phyloP scores from a whole-genome alignment of 1,140 invertebrate genomes.

The Sitobion miscanthi region DNA sequence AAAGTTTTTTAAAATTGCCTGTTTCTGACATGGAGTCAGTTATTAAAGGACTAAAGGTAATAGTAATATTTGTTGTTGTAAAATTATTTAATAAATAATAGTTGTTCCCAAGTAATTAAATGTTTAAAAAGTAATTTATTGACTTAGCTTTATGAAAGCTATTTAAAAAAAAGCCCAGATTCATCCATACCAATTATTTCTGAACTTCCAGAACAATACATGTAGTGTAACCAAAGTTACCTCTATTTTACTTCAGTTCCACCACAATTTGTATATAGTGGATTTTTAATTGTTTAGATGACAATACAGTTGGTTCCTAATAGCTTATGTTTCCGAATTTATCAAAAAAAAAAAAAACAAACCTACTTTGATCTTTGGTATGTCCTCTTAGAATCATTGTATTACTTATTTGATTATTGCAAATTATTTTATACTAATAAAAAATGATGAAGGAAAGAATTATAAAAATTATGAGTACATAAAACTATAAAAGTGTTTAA shows the following conservation, averaged over 20 bases:
- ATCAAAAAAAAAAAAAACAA: not conserved
- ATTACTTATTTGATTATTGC: not conserved
- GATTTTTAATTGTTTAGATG: not conserved
- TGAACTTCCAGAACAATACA: not conserved
- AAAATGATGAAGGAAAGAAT: not conserved
- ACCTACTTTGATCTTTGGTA: not conserved
- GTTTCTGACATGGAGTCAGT: conserved; percentile 91
- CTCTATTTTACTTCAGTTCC: not conserved
- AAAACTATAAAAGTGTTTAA: not conserved
- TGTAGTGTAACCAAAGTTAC: not conserved
- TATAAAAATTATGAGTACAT: not conserved
- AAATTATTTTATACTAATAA: not conserved
- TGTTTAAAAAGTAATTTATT: not conserved
- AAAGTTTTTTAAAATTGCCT: conserved; percentile 92
- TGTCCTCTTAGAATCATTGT: not conserved
- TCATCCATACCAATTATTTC: not conserved
- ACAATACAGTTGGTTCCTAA: not conserved
- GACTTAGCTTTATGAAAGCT: not conserved
- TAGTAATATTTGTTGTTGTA: not conserved
- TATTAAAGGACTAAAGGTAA: conserved; percentile 81
- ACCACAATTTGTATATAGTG: not conserved
- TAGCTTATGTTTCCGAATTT: not conserved
- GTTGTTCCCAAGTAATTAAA: not conserved
- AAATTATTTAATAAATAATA: not conserved
- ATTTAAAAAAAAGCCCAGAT: not conserved